Conservation (phyloP, 2,797 vertebrate genomes). For the Catharus ustulatus region DNA sequence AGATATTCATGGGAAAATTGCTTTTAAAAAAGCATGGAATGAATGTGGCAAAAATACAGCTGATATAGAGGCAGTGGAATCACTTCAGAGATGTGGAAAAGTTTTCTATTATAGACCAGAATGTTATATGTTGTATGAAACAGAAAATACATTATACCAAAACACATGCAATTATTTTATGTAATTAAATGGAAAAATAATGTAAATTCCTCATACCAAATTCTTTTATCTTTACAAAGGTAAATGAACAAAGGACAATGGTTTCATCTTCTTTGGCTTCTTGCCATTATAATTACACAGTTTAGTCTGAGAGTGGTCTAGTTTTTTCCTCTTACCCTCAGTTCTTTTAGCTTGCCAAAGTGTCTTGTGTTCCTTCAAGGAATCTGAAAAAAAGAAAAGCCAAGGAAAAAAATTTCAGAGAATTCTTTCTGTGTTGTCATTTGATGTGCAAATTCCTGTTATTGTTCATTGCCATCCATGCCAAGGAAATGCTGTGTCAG, state of each 20-base stretch:
- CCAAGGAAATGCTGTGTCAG: background rate
- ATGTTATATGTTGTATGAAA: background rate
- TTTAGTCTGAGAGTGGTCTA: background rate
- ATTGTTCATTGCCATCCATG: background rate
- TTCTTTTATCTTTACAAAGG: background rate
- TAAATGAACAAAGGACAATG: background rate
- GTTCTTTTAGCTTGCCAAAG: background rate
- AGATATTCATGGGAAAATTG: background rate
- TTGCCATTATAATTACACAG: background rate
- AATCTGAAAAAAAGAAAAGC: background rate
- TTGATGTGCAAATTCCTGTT: background rate
- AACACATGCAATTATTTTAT: background rate
- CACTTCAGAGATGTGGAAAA: background rate
- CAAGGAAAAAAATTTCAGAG: background rate
- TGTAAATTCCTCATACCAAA: background rate
- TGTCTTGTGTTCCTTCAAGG: background rate
- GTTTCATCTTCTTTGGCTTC: background rate
- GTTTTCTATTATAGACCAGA: background rate
- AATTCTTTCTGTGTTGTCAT: background rate
- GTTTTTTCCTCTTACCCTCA: background rate
- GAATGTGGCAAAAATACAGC: background rate
- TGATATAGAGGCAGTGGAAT: background rate
- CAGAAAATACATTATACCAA: background rate
- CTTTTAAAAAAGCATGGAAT: background rate
- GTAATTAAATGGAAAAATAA: background rate